Percentiles rank a stretch among this genome's conserved stretches.
These are phyloP conservation scores for Nomada goodeniana DNA, from an alignment of 2,888 invertebrate genomes.

Conservation along the genomic window DNA sequence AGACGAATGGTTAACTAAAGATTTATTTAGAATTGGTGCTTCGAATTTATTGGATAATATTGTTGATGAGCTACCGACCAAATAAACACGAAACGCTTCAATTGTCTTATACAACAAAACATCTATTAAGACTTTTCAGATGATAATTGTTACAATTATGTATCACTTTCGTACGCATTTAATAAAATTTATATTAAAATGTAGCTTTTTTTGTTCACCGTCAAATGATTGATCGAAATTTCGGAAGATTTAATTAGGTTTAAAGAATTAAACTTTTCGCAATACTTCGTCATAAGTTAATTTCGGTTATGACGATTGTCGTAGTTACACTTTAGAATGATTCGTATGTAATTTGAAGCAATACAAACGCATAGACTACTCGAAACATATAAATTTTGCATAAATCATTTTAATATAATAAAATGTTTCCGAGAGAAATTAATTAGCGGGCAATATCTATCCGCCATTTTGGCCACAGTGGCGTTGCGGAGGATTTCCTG, in stretches of 20 bases:
- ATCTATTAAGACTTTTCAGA: not conserved
- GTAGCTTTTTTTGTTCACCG: not conserved
- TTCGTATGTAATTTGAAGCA: not conserved
- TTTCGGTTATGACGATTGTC: not conserved
- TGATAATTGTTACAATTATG: not conserved
- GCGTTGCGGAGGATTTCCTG: slow-evolving; percentile 56
- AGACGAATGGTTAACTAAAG: slow-evolving; percentile 92
- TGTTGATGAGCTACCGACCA: slow-evolving; percentile 73
- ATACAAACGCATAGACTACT: not conserved
- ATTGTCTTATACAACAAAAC: not conserved
- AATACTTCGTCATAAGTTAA: not conserved
- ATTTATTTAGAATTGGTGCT: slow-evolving; percentile 97
- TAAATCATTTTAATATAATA: not conserved
- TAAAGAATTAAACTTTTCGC: not conserved
- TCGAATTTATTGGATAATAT: slow-evolving; percentile 95
- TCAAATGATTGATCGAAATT: not conserved
- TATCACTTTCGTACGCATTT: not conserved
- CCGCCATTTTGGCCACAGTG: slow-evolving; percentile 52
- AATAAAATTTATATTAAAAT: slow-evolving; percentile 10
- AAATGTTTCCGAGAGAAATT: not conserved
- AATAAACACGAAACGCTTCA: not conserved
- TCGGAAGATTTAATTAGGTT: not conserved
- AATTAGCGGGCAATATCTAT: not conserved
- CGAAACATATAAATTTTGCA: not conserved
- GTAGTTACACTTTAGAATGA: not conserved